These are phyloP conservation scores for Puffinus mauretanicus DNA, from an alignment of 2,113 vertebrate genomes.

Conservation along the genomic window DNA sequence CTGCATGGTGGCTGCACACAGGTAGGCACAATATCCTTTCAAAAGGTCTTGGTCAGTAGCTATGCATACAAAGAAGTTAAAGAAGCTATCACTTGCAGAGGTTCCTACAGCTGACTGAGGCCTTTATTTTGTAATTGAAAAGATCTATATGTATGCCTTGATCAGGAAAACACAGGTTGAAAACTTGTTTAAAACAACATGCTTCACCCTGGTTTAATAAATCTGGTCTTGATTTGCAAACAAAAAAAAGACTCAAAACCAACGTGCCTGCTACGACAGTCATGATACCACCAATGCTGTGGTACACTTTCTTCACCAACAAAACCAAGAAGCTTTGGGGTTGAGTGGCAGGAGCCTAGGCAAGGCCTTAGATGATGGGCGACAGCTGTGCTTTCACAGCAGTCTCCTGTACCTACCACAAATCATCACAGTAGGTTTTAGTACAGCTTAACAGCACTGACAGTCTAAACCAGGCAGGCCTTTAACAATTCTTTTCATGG, in stretches of 20 bases:
- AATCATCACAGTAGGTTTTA: background rate
- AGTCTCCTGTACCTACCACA: background rate
- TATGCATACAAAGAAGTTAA: background rate
- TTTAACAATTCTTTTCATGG: background rate
- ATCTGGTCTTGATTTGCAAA: background rate
- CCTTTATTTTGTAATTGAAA: background rate
- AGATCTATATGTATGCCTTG: background rate
- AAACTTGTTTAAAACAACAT: background rate
- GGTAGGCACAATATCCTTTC: background rate
- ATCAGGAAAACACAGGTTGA: background rate
- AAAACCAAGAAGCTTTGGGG: background rate
- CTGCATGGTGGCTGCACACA: background rate
- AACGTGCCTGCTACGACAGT: background rate
- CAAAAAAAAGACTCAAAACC: background rate
- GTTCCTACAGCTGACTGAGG: background rate
- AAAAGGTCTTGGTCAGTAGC: background rate
- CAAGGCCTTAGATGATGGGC: background rate
- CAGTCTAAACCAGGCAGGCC: background rate
- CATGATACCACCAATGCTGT: background rate
- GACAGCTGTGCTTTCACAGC: background rate
- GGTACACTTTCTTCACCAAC: background rate
- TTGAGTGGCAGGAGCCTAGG: no score
- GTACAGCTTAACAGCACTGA: background rate
- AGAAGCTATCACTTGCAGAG: background rate
- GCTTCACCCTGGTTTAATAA: background rate